A percentile compares a stretch with the other conserved stretches of the same genome.
Conservation (phyloP, 2,113 vertebrate species). For the Lethenteron camtschaticum region DNA sequence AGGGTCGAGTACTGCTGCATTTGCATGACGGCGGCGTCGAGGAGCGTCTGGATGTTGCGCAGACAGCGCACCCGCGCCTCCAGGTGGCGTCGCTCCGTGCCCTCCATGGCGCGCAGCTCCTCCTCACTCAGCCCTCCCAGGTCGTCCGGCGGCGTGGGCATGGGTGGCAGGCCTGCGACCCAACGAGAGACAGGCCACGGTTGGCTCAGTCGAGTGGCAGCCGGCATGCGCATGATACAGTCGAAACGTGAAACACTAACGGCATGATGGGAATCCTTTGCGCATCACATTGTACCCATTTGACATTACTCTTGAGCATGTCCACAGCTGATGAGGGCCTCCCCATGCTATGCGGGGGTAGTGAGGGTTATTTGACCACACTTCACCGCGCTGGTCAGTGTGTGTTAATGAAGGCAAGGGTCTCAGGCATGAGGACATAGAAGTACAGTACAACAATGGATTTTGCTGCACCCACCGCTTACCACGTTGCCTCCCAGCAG, state of each 20-base stretch:
- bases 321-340: too few relatives aligned
- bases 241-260: neutral
- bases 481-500: too few relatives aligned
- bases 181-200: too few relatives aligned
- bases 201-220: too few relatives aligned
- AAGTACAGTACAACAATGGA: too few relatives aligned
- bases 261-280: neutral
- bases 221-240: too few relatives aligned
- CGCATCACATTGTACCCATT: neutral
- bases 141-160: constrained; percentile 61
- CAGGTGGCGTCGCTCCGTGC: constrained; percentile 54
- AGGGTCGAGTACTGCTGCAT: constrained; percentile 85
- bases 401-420: too few relatives aligned
- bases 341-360: too few relatives aligned
- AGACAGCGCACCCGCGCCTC: constrained; percentile 72
- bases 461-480: too few relatives aligned
- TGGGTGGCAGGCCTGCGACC: constrained; percentile 41
- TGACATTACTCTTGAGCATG: neutral
- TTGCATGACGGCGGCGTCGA: constrained; percentile 80
- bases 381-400: too few relatives aligned
- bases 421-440: too few relatives aligned
- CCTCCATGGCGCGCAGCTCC: constrained; percentile 59
- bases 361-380: too few relatives aligned
- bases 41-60: constrained; percentile 73
- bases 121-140: constrained; percentile 55